A percentile compares a stretch with the other conserved stretches of the same genome.
Conservation (phyloP, 2,113 vertebrate species). For the Geococcyx californianus region DNA sequence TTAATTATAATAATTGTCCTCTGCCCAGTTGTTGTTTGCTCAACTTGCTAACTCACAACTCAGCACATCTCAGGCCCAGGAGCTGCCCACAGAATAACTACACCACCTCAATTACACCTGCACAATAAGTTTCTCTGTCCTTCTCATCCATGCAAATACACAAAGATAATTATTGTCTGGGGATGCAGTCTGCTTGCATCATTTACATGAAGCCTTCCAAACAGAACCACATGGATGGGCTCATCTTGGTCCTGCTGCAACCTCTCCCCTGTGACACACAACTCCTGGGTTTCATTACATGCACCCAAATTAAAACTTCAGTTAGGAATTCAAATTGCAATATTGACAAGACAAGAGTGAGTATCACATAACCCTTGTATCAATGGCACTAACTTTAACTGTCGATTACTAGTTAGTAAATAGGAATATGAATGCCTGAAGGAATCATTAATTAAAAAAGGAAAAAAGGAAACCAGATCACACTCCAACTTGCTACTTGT, state of each 20-base stretch:
- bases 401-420: not conserved
- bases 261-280: not conserved
- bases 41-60: not conserved
- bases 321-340: not conserved
- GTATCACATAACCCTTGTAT: not conserved
- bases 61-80: accelerated
- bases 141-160: not conserved
- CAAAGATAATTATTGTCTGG: not conserved
- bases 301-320: not conserved
- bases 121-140: not conserved
- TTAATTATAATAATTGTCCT: not conserved
- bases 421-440: not conserved
- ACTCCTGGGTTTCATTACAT: not conserved
- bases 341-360: not conserved
- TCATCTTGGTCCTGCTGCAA: not conserved
- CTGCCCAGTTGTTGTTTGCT: not conserved
- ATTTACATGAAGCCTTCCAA: not conserved
- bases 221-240: not conserved
- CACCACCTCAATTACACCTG: conserved; percentile 11
- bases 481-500: not conserved
- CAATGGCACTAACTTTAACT: not conserved
- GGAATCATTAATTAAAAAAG: not conserved
- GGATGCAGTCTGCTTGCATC: not conserved
- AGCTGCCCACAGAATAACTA: not conserved
- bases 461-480: not conserved